phyloP scores from a whole-genome alignment of 2,888 invertebrate genomes.

The Beris chalybata region DNA sequence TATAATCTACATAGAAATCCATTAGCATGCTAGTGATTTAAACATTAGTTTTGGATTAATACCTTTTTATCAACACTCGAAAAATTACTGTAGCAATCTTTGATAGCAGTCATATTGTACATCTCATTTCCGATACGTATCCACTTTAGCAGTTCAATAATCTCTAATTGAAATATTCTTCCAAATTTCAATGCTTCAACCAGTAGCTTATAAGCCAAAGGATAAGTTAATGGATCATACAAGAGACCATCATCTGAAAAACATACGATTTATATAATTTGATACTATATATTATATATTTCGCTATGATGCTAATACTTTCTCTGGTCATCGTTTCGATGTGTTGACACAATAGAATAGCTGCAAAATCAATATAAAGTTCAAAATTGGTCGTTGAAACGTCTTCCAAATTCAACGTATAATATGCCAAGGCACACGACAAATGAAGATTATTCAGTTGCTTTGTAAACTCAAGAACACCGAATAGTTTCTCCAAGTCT shows the following conservation, averaged over 20 bases:
- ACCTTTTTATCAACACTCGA: constrained; percentile 46
- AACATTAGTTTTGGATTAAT: constrained; percentile 5
- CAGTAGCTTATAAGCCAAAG: constrained; percentile 49
- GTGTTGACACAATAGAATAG: constrained; percentile 51
- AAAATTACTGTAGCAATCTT: constrained; percentile 44
- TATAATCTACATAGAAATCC: constrained; percentile 5
- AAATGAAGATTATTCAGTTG: constrained; percentile 48
- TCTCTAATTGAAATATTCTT: constrained; percentile 44
- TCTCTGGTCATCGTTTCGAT: constrained; percentile 40
- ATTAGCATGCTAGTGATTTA: no score
- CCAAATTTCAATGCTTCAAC: constrained; percentile 44
- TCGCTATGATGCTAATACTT: background rate
- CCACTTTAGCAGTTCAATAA: constrained; percentile 49
- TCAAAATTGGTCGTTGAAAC: constrained; percentile 45
- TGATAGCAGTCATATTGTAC: constrained; percentile 46
- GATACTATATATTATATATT: background rate
- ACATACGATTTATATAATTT: background rate
- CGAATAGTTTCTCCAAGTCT: constrained; percentile 46
- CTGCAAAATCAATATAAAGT: constrained; percentile 48
- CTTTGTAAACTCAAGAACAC: constrained; percentile 46
- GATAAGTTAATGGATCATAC: constrained; percentile 49
- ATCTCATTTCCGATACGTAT: constrained; percentile 47
- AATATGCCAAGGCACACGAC: constrained; percentile 49
- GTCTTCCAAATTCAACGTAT: constrained; percentile 46
- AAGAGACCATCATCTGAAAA: background rate